Conservation (phyloP, 2,797 vertebrate genomes). For the Hemitrygon akajei region DNA sequence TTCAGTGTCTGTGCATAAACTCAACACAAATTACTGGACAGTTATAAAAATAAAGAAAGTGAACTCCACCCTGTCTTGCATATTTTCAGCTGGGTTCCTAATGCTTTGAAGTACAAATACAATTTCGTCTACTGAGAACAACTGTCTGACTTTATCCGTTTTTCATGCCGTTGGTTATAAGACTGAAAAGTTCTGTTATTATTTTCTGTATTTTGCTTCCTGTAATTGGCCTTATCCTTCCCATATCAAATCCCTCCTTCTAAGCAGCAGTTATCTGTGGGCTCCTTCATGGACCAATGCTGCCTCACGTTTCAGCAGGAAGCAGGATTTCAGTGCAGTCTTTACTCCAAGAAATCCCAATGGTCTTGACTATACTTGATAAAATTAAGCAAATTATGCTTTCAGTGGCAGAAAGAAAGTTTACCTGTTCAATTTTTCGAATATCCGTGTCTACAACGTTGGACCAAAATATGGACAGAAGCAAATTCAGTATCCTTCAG, state of each 20-base stretch:
- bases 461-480: not conserved
- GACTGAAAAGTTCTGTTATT: slow-evolving; percentile 24
- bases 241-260: slow-evolving; percentile 1
- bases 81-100: not conserved
- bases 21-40: slow-evolving; percentile 9
- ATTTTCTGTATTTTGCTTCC: slow-evolving; percentile 5
- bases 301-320: slow-evolving; percentile 23
- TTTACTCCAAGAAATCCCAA: not conserved
- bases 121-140: not conserved
- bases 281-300: not conserved
- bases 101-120: slow-evolving; percentile 17
- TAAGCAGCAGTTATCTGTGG: not conserved
- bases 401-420: not conserved
- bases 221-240: not conserved
- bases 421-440: not conserved
- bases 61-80: not conserved
- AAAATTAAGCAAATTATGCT: not conserved
- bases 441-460: not conserved
- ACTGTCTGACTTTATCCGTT: not conserved
- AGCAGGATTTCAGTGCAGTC: not conserved
- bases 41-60: slow-evolving; percentile 36
- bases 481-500: not conserved
- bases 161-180: not conserved
- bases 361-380: not conserved
- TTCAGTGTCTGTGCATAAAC: not conserved